phyloP scores from a whole-genome alignment of 2,888 invertebrate genomes.

The Volucella zonaria region DNA sequence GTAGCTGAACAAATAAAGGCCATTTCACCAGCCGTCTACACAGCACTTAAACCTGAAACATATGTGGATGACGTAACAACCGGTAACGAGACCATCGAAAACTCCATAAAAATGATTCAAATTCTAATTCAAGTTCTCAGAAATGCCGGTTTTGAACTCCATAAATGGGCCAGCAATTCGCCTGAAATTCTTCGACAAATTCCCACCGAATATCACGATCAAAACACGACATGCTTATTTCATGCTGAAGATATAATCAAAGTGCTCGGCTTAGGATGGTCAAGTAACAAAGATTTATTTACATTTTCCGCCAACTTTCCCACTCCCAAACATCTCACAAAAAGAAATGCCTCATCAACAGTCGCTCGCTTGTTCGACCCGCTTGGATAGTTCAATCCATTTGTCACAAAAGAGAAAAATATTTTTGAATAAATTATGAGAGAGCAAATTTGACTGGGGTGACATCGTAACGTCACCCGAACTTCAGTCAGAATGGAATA shows the following conservation, averaged over 20 bases:
- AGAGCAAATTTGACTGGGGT: slow-evolving; percentile 22
- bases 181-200: too few species aligned
- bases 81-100: slow-evolving; percentile 30
- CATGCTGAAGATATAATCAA: too few species aligned
- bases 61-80: slow-evolving; percentile 32
- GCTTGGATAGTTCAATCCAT: neutral
- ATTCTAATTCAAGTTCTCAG: slow-evolving; percentile 5
- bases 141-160: slow-evolving; percentile 6
- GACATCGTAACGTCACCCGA: slow-evolving; percentile 16
- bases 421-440: slow-evolving; percentile 15
- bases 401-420: too few species aligned
- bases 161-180: too few species aligned
- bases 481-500: slow-evolving; percentile 18
- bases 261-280: too few species aligned
- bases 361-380: slow-evolving; percentile 31
- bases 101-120: slow-evolving; percentile 23
- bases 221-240: too few species aligned
- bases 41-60: slow-evolving; percentile 22
- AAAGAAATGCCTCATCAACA: neutral
- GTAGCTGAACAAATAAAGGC: slow-evolving; percentile 33
- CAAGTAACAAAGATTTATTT: slow-evolving; percentile 5
- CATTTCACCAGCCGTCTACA: neutral
- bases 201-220: too few species aligned
- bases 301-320: neutral
- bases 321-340: too few species aligned